Base-by-base conservation (phyloP, 1,140 invertebrate species). In the Gonioctena quinquepunctata region DNA sequence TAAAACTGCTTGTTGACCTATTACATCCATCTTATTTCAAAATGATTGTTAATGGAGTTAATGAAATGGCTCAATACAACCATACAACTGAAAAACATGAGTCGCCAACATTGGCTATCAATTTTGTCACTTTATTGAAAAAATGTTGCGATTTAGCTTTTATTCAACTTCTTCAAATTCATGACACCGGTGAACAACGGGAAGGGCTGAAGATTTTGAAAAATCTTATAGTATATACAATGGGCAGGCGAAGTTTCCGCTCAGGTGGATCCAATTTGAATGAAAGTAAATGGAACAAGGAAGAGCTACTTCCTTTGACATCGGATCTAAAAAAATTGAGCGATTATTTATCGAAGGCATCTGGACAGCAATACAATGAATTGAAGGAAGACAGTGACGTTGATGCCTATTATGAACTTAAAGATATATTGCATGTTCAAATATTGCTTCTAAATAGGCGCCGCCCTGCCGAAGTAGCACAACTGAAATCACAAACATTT, bases 391-490 rank as follows among this genome's bases (percentile, higher is more conserved):
- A 21, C 18, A 56, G 27, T 8, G 64, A 76, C 68, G 1, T 5
- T n/a, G n/a, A 22, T 23, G 73, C 78, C 3, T 81, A 42, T n/a
- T 71, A 42, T 76, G 21, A 7, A 28, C 64, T 48, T 65, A 79
- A 60, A 13, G 75, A 52, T 77, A 79, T 66, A 74, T 72, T 3
- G 67, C 77, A 18, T 80, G 64, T 66, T 79, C 75, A 66, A 66
- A 26, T 66, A 6, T 59, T 66, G 5, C 23, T 66, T 13, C 49
- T 66, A 2, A 66, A 66, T 18, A 66, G 64, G 57, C 13, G 64
- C 4, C 64, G 64, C 13, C 64, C 64, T 60, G 64, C 49, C n/a
- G 64, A 66, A 18, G 64, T 66, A 8, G 64, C 49, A 60, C 49
- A 66, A 42, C 50, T 66, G 50, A 57, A 66, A n/a, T n/a, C n/a